phyloP scores from a whole-genome alignment of 2,113 vertebrate genomes.

The Poecilia latipinna region DNA sequence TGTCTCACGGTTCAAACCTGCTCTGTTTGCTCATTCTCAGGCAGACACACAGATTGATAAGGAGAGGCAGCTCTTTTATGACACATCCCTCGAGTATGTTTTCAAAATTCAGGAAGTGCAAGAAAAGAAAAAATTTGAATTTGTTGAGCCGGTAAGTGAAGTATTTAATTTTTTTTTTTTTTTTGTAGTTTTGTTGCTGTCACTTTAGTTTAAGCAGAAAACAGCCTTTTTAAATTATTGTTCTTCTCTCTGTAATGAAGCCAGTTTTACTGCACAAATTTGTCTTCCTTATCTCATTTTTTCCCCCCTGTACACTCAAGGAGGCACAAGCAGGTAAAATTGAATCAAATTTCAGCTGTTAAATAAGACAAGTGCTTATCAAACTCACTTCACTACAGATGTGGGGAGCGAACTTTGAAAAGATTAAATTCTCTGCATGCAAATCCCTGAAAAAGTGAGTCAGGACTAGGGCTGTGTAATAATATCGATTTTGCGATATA shows the following conservation, averaged over 20 bases:
- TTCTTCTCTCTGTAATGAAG: no score
- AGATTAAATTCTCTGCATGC: conserved; percentile 41
- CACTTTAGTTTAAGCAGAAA: neutral
- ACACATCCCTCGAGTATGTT: conserved; percentile 95
- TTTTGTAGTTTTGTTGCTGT: neutral
- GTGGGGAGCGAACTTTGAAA: conserved; percentile 29
- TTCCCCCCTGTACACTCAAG: neutral
- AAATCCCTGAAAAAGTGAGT: conserved; percentile 46
- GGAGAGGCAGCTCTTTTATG: conserved; percentile 95
- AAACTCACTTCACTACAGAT: conserved; percentile 6
- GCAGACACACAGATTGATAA: conserved; percentile 93
- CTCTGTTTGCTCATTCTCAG: conserved; percentile 74
- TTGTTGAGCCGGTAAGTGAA: conserved; percentile 94
- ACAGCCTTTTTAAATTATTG: neutral
- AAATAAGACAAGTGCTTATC: conserved; percentile 17
- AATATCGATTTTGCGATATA: no score
- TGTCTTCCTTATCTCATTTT: neutral
- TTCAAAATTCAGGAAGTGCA: conserved; percentile 99
- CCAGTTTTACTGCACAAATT: no score
- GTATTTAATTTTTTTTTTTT: neutral
- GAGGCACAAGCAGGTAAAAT: neutral
- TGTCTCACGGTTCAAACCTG: conserved; percentile 27
- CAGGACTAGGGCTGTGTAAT: neutral
- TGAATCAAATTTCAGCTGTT: neutral
- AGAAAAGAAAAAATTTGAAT: conserved; percentile 99